Conservation (phyloP, 2,888 invertebrate species). For the Drosophila ustulata region DNA sequence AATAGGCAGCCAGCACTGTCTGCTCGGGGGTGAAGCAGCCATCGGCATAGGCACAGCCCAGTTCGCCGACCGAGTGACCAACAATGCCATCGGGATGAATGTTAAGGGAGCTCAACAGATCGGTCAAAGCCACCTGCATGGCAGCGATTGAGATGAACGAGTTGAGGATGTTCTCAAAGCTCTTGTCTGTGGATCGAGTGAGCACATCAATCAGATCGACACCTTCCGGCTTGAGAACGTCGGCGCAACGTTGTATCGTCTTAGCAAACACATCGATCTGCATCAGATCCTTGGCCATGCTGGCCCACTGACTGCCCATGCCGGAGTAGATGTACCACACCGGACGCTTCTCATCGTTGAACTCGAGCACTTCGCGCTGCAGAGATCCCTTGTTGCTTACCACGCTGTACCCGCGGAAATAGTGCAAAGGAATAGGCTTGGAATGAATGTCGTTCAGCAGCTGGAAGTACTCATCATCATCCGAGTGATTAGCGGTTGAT, state of each 20-base stretch:
- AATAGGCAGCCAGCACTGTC: conserved; percentile 96
- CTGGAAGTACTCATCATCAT: conserved; percentile 91
- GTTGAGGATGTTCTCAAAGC: conserved; percentile 94
- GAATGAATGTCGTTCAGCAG: conserved; percentile 91
- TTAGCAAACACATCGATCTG: conserved; percentile 92
- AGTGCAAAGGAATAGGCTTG: conserved; percentile 90
- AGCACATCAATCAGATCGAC: conserved; percentile 93
- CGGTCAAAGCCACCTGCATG: conserved; percentile 98
- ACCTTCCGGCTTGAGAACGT: conserved; percentile 91
- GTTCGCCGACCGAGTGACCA: conserved; percentile 91
- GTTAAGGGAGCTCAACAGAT: conserved; percentile 91
- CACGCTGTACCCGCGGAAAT: conserved; percentile 92
- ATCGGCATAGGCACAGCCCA: conserved; percentile 98
- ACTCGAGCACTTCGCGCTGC: conserved; percentile 86
- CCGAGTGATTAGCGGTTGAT: conserved; percentile 87
- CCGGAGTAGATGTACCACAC: conserved; percentile 98
- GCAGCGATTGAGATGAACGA: conserved; percentile 98
- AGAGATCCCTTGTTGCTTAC: conserved; percentile 86
- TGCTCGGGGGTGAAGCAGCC: conserved; percentile 97
- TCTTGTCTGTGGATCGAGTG: conserved; percentile 90
- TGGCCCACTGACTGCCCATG: conserved; percentile 99
- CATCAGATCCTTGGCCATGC: conserved; percentile 96
- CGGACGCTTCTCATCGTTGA: conserved; percentile 89
- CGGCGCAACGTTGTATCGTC: conserved; percentile 91
- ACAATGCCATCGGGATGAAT: conserved; percentile 96